These are phyloP conservation scores for Mythimna lalbum DNA, from an alignment of 2,888 invertebrate genomes.

Conservation along the genomic window DNA sequence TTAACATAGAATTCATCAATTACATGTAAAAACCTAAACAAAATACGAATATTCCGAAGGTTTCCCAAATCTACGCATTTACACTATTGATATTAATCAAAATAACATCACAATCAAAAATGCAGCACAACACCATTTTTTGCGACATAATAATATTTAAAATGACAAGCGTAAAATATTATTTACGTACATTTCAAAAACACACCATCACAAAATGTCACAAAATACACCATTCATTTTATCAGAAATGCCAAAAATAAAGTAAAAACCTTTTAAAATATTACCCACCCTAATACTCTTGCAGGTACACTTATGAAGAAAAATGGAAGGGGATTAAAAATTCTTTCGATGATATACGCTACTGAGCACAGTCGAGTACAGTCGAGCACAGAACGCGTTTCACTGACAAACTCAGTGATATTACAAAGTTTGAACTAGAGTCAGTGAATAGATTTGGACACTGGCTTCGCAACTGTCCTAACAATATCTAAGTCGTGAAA, in stretches of 20 bases:
- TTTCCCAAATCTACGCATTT: too few species aligned
- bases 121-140: too few species aligned
- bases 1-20: too few species aligned
- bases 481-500: conserved; percentile 50
- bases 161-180: background rate
- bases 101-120: too few species aligned
- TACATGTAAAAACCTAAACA: too few species aligned
- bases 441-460: conserved; percentile 50
- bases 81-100: too few species aligned
- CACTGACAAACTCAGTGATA: conserved; percentile 40
- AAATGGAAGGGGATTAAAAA: conserved; percentile 37
- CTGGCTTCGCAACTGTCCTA: conserved; percentile 55
- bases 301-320: conserved; percentile 28
- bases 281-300: conserved; percentile 26
- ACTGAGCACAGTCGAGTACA: conserved; percentile 24
- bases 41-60: too few species aligned
- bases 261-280: conserved; percentile 32
- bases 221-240: background rate
- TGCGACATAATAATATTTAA: too few species aligned
- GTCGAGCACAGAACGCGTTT: conserved; percentile 29
- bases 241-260: conserved; percentile 3
- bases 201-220: background rate
- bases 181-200: background rate
- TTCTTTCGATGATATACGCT: conserved; percentile 29
- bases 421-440: conserved; percentile 39